Percentiles rank a stretch among this genome's conserved stretches.
These are phyloP conservation scores for Mythimna albipuncta DNA, from an alignment of 2,888 invertebrate species.

Conservation along the genomic window DNA sequence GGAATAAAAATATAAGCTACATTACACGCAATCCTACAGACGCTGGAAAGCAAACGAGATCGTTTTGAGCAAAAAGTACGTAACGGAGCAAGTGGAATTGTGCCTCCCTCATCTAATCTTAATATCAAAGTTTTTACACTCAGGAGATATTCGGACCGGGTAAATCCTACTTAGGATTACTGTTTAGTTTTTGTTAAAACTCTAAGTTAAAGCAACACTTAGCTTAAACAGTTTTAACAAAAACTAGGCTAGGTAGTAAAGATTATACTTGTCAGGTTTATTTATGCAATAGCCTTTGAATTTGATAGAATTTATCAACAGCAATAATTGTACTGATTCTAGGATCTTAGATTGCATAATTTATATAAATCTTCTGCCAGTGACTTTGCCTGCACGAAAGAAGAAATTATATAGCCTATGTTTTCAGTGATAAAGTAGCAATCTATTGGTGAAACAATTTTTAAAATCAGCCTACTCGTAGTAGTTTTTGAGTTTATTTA, in stretches of 20 bases:
- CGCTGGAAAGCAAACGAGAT: conserved; percentile 34
- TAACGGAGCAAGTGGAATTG: conserved; percentile 35
- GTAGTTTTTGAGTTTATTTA: too few species aligned
- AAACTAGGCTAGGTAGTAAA: neutral
- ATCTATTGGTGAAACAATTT: too few species aligned
- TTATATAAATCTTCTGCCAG: too few species aligned
- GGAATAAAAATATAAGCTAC: conserved; percentile 36
- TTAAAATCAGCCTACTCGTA: too few species aligned
- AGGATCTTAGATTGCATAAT: neutral
- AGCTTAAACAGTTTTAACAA: too few species aligned
- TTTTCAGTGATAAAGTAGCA: too few species aligned
- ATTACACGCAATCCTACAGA: conserved; percentile 25
- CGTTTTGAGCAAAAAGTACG: conserved; percentile 54
- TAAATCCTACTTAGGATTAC: conserved; percentile 8
- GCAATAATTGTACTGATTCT: neutral
- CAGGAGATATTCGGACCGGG: conserved; percentile 15
- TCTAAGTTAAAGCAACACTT: neutral
- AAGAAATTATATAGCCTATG: too few species aligned
- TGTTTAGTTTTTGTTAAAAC: conserved; percentile 27
- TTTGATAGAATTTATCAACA: neutral
- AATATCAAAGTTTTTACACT: conserved; percentile 42
- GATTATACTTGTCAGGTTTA: neutral
- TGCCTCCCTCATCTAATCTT: conserved; percentile 46
- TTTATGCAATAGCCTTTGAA: neutral
- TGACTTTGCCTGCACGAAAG: too few species aligned